Evolutionary conservation across 2,113 vertebrate genomes (phyloP).

Genomic region (Brachionichthys hirsutus): DNA sequence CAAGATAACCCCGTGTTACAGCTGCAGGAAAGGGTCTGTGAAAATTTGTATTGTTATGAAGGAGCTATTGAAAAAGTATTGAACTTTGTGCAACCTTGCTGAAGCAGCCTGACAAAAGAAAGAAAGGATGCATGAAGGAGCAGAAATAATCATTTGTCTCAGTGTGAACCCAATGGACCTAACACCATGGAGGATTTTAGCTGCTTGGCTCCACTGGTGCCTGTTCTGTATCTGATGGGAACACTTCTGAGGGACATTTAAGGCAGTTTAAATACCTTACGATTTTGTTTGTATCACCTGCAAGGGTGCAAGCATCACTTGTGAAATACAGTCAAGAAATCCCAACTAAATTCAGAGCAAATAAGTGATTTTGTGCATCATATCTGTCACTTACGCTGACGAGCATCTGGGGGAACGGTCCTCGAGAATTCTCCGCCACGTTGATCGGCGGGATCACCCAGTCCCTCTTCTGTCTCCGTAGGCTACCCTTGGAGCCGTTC

Average conservation of each 20-base stretch:
- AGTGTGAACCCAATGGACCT: slow-evolving; percentile 27
- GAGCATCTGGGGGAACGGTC: slow-evolving; percentile 95
- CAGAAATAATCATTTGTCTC: slow-evolving; percentile 44
- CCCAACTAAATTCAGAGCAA: slow-evolving; percentile 43
- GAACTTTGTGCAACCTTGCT: slow-evolving; percentile 45
- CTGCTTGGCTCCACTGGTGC: slow-evolving; percentile 27
- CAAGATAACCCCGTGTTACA: slow-evolving; percentile 13
- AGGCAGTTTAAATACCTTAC: slow-evolving; percentile 45
- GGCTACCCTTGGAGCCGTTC: slow-evolving; percentile 73
- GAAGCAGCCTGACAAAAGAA: slow-evolving; percentile 41
- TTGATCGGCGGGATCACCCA: slow-evolving; percentile 99
- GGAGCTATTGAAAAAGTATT: slow-evolving; percentile 34
- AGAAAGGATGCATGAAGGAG: slow-evolving; percentile 32
- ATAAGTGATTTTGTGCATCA: slow-evolving; percentile 31
- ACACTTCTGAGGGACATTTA: slow-evolving; percentile 37
- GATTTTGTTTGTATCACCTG: slow-evolving; percentile 50
- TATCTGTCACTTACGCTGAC: slow-evolving; percentile 86
- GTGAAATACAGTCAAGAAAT: slow-evolving; percentile 42
- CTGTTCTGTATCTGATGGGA: slow-evolving; percentile 29
- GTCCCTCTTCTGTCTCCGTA: slow-evolving; percentile 90
- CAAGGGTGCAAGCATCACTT: slow-evolving; percentile 20
- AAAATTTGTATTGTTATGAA: slow-evolving; percentile 53
- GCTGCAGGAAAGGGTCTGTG: slow-evolving; percentile 42
- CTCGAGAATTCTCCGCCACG: slow-evolving; percentile 92
- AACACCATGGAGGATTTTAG: slow-evolving; percentile 23